Evolutionary conservation across 2,113 vertebrate species (phyloP), one percentile per base, ranked within the genome.

Genomic region (Coptodon bakossiorum): DNA sequence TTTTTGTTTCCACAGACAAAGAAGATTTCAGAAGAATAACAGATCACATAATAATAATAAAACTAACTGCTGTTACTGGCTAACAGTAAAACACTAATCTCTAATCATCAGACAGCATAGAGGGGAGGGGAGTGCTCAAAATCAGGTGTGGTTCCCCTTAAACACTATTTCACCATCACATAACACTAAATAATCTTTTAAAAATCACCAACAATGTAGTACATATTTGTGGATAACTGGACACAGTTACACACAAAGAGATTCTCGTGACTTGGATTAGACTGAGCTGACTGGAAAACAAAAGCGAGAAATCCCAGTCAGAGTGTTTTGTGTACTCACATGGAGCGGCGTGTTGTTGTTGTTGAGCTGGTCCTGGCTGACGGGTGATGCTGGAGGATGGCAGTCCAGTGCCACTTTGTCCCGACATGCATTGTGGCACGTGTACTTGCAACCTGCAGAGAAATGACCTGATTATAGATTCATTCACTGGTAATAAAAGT

Each of bases 401-500:
- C 97, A 97, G 91, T 97, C 96, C 71, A 97, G 90, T 0, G 93
- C 82, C 82, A 97, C 96, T 76, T 53, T 43, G 57, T 95, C 90
- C 81, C 90, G 93, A 91, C 97, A 97, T 0, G 91, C 89, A 4
- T 95, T 22, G 90, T 97, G 97, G 89, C 97, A 97, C 1, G 96
- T 17, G 56, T 97, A 97, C 79, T 96, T 97, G 91, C 97, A 97
- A 43, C 95, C 97, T 97, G 94, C 81, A 76, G 48, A 88, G 7
- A 73, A 5, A 81, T 5, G 4, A 79, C 48, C 6, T 3, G 3
- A 86, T 14, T 29, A 53, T 4, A 9, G 2, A 78, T 9, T 9
- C 6, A 81, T n/a, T 52, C 12, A 34, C 22, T 5, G 17, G 27
- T 9, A 38, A 52, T 7, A 43, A 48, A 14, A 48, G 10, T 29